These are phyloP conservation scores for Nothobranchius kuhntae DNA, from an alignment of 2,113 vertebrate species.

Conservation along the genomic window DNA sequence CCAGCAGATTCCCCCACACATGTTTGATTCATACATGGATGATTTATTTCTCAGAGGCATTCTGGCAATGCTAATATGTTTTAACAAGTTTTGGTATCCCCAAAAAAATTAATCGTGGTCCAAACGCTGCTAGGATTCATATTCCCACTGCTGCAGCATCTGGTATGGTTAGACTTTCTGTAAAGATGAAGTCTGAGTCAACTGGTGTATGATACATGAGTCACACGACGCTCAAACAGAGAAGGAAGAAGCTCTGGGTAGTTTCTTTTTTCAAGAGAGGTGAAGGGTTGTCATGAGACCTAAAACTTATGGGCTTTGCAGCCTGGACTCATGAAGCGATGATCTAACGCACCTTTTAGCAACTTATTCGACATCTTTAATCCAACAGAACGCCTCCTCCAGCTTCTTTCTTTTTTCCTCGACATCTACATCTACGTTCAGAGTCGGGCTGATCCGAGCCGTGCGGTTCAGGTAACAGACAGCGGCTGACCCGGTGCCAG, in stretches of 20 bases:
- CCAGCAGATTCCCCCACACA: slow-evolving; percentile 1
- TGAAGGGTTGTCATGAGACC: not conserved
- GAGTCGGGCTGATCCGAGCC: not conserved
- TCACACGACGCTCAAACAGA: slow-evolving; percentile 47
- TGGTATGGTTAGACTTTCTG: slow-evolving; percentile 31
- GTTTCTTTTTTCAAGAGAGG: not conserved
- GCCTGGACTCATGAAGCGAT: not conserved
- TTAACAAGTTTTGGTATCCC: slow-evolving; percentile 37
- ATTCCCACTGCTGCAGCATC: slow-evolving; percentile 1
- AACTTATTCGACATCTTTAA: too few relatives aligned
- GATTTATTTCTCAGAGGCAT: slow-evolving; percentile 33
- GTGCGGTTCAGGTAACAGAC: not conserved
- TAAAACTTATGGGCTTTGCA: not conserved
- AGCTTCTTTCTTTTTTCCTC: not conserved
- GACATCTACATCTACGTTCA: not conserved
- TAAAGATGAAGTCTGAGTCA: slow-evolving; percentile 23
- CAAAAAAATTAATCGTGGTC: slow-evolving; percentile 20
- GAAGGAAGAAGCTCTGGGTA: not conserved
- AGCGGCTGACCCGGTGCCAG: not conserved
- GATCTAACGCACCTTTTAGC: too few relatives aligned
- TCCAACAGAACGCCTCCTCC: too few relatives aligned
- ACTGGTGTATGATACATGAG: not conserved
- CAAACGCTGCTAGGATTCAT: slow-evolving; percentile 14
- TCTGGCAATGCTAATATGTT: slow-evolving; percentile 30
- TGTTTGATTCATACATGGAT: slow-evolving; percentile 43